These are phyloP conservation scores for Oceanodroma tethys DNA, from an alignment of 2,113 vertebrate genomes.

Conservation along the genomic window DNA sequence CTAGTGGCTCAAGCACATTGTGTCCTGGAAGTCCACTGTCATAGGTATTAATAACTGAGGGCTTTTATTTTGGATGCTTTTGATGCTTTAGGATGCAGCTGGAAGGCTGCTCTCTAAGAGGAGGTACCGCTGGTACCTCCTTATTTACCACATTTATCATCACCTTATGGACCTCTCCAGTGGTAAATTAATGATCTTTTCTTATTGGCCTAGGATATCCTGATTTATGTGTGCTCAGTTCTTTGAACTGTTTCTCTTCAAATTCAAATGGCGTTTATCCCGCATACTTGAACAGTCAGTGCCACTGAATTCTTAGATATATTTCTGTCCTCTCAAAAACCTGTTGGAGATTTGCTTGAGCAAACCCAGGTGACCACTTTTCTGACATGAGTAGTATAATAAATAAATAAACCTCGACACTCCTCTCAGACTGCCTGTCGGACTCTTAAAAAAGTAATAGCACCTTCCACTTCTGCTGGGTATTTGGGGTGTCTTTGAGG, in stretches of 20 bases:
- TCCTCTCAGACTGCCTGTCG: neutral
- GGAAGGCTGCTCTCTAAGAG: neutral
- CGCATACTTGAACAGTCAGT: neutral
- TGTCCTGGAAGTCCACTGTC: neutral
- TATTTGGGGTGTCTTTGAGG: neutral
- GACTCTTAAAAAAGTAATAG: neutral
- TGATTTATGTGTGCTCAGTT: neutral
- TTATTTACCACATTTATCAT: neutral
- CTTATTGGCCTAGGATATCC: neutral
- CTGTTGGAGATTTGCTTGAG: neutral
- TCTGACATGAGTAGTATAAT: neutral
- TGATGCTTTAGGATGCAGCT: neutral
- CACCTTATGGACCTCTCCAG: neutral
- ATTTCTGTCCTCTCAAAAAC: neutral
- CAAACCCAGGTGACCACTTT: neutral
- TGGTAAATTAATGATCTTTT: neutral
- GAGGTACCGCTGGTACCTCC: neutral
- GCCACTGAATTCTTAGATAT: neutral
- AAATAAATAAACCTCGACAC: neutral
- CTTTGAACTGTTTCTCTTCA: neutral
- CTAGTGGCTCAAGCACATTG: neutral
- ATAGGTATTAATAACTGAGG: neutral
- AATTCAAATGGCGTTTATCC: neutral
- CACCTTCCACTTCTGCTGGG: neutral
- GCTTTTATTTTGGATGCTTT: neutral